A percentile compares a stretch with the other conserved stretches of the same genome.
phyloP scores from a whole-genome alignment of 2,888 invertebrate species.

The Erebia ligea region DNA sequence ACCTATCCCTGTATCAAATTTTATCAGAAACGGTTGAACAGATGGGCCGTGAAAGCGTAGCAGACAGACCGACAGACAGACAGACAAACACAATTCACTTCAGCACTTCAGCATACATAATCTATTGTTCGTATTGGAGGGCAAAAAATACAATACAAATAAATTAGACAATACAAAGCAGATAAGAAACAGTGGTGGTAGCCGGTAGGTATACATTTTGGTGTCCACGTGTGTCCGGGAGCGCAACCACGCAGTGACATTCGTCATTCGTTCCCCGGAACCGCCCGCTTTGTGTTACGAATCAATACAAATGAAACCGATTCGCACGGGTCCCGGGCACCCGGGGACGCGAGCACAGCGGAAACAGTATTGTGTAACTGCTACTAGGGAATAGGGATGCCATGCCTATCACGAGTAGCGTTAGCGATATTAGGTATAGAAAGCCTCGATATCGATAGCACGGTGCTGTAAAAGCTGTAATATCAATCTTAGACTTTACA shows the following conservation, averaged over 20 bases:
- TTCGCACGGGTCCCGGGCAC: constrained; percentile 32
- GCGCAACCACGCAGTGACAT: constrained; percentile 36
- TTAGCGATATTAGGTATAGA: not conserved
- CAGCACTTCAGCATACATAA: no score
- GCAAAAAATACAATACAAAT: no score
- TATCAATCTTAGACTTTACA: no score
- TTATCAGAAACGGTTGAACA: no score
- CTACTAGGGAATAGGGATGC: not conserved
- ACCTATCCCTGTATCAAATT: no score
- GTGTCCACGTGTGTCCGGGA: not conserved
- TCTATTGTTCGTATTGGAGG: no score
- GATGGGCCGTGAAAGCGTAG: no score
- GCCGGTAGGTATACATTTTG: no score
- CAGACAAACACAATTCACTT: no score
- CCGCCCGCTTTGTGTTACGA: constrained; percentile 36
- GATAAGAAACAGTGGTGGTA: no score
- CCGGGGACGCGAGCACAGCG: constrained; percentile 27
- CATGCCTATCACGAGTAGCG: not conserved
- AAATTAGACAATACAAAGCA: no score
- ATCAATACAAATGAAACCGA: constrained; percentile 39
- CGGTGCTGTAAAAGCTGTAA: not conserved
- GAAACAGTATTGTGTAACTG: constrained; percentile 34
- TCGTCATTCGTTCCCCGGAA: constrained; percentile 36
- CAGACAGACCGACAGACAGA: no score
- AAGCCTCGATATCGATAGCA: not conserved